phyloP scores from a whole-genome alignment of 2,888 invertebrate genomes.

The Drosophila kokeensis region DNA sequence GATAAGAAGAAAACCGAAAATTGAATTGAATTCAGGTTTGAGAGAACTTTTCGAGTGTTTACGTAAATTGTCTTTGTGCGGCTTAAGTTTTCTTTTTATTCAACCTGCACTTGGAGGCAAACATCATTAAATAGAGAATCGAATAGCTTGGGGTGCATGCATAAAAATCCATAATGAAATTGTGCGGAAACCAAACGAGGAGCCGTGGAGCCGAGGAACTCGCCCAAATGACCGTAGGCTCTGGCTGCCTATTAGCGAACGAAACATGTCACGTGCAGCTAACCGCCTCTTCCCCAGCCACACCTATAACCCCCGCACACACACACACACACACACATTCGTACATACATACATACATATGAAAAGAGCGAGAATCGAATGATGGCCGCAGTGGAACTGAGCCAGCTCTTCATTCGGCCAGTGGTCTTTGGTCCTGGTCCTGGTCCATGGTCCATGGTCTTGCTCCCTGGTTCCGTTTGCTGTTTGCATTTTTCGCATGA shows the following conservation, averaged over 20 bases:
- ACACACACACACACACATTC: slow-evolving; percentile 1
- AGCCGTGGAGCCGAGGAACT: slow-evolving; percentile 5
- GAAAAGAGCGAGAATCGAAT: slow-evolving; percentile 12
- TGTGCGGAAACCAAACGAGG: slow-evolving; percentile 55
- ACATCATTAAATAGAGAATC: slow-evolving; percentile 5
- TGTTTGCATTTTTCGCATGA: slow-evolving; percentile 67
- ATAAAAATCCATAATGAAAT: slow-evolving; percentile 69
- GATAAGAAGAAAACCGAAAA: neutral
- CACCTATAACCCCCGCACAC: neutral
- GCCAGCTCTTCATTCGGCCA: slow-evolving; percentile 27
- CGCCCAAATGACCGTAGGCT: slow-evolving; percentile 31
- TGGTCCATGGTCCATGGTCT: neutral
- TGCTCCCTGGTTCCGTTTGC: slow-evolving; percentile 30
- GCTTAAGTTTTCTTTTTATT: neutral
- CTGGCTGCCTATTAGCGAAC: slow-evolving; percentile 26
- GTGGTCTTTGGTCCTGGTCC: slow-evolving; percentile 9
- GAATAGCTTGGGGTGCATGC: slow-evolving; percentile 27
- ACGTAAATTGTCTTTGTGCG: neutral
- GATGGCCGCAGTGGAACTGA: slow-evolving; percentile 26
- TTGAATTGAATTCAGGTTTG: neutral
- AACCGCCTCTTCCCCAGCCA: neutral
- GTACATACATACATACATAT: neutral
- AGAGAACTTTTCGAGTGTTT: neutral
- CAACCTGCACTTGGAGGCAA: slow-evolving; percentile 2
- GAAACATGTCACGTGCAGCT: slow-evolving; percentile 58